A percentile compares a stretch with the other conserved stretches of the same genome.
Conservation (phyloP, 2,113 vertebrate genomes). For the Monopterus albus region DNA sequence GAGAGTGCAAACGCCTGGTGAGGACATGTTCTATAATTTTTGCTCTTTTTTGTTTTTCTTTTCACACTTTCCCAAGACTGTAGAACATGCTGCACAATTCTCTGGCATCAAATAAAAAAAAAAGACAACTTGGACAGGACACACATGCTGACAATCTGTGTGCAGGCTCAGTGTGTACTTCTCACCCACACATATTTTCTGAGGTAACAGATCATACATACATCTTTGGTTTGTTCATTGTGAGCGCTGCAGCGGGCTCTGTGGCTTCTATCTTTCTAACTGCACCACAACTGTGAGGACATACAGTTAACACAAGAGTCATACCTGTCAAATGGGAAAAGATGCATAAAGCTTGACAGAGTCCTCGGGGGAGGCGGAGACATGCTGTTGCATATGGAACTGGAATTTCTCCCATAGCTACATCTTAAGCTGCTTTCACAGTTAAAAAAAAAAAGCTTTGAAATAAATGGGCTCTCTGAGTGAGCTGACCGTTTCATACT, state of each 20-base stretch:
- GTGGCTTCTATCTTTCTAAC: conserved; percentile 13
- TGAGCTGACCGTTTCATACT: not conserved
- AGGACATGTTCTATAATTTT: conserved; percentile 52
- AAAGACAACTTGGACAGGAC: conserved; percentile 23
- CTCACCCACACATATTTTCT: conserved; percentile 26
- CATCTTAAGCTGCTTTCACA: no score
- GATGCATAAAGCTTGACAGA: no score
- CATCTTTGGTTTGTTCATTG: conserved; percentile 28
- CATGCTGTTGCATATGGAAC: no score
- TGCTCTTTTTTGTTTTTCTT: conserved; percentile 4
- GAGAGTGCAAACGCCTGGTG: conserved; percentile 91
- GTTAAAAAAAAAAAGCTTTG: no score
- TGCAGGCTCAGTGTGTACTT: conserved; percentile 26
- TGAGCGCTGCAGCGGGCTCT: conserved; percentile 11
- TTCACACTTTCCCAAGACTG: conserved; percentile 22
- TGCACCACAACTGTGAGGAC: not conserved
- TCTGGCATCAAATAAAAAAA: conserved; percentile 23
- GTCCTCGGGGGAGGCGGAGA: no score
- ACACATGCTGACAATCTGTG: conserved; percentile 37
- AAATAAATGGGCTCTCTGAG: no score
- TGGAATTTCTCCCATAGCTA: no score
- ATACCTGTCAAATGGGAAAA: conserved; percentile 27
- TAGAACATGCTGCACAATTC: conserved; percentile 40
- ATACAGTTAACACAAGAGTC: no score
- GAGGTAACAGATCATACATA: conserved; percentile 11